Evolutionary conservation across 2,797 vertebrate species (phyloP).

Genomic region (Poecilia wingei): DNA sequence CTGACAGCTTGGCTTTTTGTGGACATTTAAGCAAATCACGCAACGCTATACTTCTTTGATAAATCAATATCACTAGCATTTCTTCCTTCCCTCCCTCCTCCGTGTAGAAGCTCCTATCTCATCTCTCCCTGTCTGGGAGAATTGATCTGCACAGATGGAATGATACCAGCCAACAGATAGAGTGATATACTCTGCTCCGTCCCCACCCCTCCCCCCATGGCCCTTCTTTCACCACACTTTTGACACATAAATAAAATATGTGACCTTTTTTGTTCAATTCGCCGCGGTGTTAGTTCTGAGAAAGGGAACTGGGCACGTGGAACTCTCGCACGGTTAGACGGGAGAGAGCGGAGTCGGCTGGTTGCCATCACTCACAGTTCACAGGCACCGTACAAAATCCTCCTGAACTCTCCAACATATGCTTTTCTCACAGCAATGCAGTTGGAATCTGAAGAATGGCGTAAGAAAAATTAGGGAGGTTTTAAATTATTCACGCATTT

Average conservation of each 20-base stretch:
- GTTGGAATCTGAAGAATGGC: slow-evolving; percentile 75
- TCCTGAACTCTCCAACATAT: slow-evolving; percentile 72
- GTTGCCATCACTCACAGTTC: slow-evolving; percentile 76
- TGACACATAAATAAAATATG: slow-evolving; percentile 85
- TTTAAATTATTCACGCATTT: slow-evolving; percentile 80
- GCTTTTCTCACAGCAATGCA: slow-evolving; percentile 76
- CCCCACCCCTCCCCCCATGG: slow-evolving; percentile 40
- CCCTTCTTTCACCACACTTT: slow-evolving; percentile 74
- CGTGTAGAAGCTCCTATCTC: slow-evolving; percentile 47
- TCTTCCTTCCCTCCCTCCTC: slow-evolving; percentile 46
- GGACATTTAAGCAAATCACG: slow-evolving; percentile 80
- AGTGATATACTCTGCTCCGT: slow-evolving; percentile 65
- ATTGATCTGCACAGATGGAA: slow-evolving; percentile 76
- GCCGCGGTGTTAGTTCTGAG: slow-evolving; percentile 57
- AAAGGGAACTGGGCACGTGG: slow-evolving; percentile 54
- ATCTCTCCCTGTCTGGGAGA: slow-evolving; percentile 72
- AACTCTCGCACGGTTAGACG: slow-evolving; percentile 61
- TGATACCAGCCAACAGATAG: slow-evolving; percentile 73
- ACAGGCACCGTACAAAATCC: slow-evolving; percentile 73
- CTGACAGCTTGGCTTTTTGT: slow-evolving; percentile 80
- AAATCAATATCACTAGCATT: slow-evolving; percentile 80
- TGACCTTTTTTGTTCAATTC: slow-evolving; percentile 74
- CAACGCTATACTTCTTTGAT: slow-evolving; percentile 79
- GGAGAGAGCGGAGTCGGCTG: slow-evolving; percentile 59
- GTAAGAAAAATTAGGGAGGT: slow-evolving; percentile 80